These are phyloP conservation scores for Brassicogethes aeneus DNA, from an alignment of 2,888 invertebrate species.

Conservation along the genomic window DNA sequence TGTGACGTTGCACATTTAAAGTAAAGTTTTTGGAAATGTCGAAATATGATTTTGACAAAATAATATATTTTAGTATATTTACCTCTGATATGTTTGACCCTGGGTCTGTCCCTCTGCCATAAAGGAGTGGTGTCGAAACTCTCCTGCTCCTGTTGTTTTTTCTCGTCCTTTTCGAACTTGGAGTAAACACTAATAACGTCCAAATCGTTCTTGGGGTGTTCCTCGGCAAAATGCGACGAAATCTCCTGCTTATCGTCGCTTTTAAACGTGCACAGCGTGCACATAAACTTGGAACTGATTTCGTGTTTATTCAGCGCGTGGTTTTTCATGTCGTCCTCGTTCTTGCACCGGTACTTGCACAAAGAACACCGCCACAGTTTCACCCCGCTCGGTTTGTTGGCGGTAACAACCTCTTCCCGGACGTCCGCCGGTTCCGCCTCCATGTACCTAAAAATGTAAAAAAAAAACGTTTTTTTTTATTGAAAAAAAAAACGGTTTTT, in stretches of 20 bases:
- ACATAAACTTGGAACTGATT: constrained; percentile 61
- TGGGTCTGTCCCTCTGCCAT: constrained; percentile 50
- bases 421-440: constrained; percentile 26
- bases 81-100: constrained; percentile 38
- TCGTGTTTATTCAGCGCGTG: constrained; percentile 54
- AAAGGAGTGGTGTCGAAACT: constrained; percentile 50
- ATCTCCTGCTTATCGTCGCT: constrained; percentile 48
- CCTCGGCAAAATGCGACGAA: constrained; percentile 49
- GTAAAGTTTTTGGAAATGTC: too few relatives aligned
- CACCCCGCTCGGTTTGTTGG: constrained; percentile 48
- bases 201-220: constrained; percentile 44
- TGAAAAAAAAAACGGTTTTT: too few relatives aligned
- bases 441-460: constrained; percentile 12
- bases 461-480: constrained; percentile 15
- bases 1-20: too few relatives aligned
- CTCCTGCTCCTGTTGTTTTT: constrained; percentile 25
- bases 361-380: constrained; percentile 64
- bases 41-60: too few relatives aligned
- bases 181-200: constrained; percentile 48
- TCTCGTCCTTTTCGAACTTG: constrained; percentile 36
- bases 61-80: constrained; percentile 38
- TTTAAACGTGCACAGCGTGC: constrained; percentile 56
- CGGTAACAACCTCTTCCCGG: constrained; percentile 31
- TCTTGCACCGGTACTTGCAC: constrained; percentile 52
- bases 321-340: constrained; percentile 49